Evolutionary conservation across 2,888 invertebrate genomes (phyloP).

Genomic region (Oligia latruncula): DNA sequence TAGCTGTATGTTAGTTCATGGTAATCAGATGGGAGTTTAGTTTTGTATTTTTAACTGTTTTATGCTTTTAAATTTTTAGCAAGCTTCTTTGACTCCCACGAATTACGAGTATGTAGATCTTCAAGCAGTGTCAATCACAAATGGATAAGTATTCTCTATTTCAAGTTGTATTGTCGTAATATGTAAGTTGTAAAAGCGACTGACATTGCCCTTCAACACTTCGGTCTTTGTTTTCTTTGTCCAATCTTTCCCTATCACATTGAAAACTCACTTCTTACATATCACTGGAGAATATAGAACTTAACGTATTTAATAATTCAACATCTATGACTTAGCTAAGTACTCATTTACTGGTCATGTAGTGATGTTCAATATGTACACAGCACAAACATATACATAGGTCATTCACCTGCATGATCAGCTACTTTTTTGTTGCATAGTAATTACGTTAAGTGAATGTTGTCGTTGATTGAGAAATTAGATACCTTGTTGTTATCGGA

Average conservation of each 20-base stretch:
- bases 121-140: too few relatives aligned
- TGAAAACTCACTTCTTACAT: background rate
- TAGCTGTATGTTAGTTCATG: conserved; percentile 30
- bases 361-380: conserved; percentile 38
- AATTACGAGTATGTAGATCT: background rate
- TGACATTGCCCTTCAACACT: background rate
- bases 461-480: conserved; percentile 34
- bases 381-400: conserved; percentile 44
- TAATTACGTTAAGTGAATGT: conserved; percentile 37
- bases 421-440: conserved; percentile 37
- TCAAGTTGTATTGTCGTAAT: background rate
- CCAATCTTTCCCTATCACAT: background rate
- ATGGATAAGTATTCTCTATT: background rate
- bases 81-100: background rate
- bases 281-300: background rate
- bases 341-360: conserved; percentile 14
- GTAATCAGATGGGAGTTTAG: background rate
- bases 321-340: conserved; percentile 2
- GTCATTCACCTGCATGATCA: conserved; percentile 74
- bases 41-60: background rate
- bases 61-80: background rate
- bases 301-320: conserved; percentile 23
- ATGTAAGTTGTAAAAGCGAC: background rate
- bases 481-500: conserved; percentile 2
- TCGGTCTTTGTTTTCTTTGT: background rate